These are phyloP conservation scores for Timema cristinae DNA, from an alignment of 2,888 invertebrate species.

Conservation along the genomic window DNA sequence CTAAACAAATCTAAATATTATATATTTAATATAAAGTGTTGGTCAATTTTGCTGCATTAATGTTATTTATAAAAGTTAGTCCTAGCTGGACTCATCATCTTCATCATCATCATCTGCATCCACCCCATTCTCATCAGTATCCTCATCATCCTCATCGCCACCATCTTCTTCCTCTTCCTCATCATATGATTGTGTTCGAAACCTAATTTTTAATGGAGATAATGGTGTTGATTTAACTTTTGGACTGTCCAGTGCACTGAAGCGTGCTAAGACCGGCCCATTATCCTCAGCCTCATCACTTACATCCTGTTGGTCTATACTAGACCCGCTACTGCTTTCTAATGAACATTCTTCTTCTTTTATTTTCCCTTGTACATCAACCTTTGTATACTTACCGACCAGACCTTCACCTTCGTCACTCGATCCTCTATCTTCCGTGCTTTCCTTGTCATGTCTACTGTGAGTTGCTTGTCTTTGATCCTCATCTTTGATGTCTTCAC, in stretches of 20 bases:
- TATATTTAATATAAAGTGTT: too few relatives aligned
- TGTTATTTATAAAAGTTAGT: slow-evolving; percentile 14
- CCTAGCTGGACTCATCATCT: slow-evolving; percentile 20
- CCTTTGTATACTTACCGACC: too few relatives aligned
- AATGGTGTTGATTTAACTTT: neutral
- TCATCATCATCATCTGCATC: slow-evolving; percentile 15
- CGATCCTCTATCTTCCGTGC: too few relatives aligned
- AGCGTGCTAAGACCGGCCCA: slow-evolving; percentile 17
- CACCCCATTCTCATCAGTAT: neutral
- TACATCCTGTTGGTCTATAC: neutral
- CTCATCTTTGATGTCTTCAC: neutral
- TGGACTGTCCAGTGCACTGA: slow-evolving; percentile 7
- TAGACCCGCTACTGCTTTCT: neutral
- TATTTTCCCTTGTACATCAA: neutral
- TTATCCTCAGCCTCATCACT: slow-evolving; percentile 13
- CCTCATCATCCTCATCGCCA: neutral
- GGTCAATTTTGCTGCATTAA: too few relatives aligned
- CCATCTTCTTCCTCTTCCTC: slow-evolving; percentile 20
- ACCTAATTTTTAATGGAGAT: neutral
- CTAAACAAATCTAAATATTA: too few relatives aligned
- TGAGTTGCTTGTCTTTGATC: too few relatives aligned
- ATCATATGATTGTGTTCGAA: slow-evolving; percentile 1
- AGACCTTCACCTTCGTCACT: too few relatives aligned
- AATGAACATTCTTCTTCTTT: neutral
- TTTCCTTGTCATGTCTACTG: too few relatives aligned